Evolutionary conservation across 2,888 invertebrate species (phyloP).

Genomic region (Andrena praecox): DNA sequence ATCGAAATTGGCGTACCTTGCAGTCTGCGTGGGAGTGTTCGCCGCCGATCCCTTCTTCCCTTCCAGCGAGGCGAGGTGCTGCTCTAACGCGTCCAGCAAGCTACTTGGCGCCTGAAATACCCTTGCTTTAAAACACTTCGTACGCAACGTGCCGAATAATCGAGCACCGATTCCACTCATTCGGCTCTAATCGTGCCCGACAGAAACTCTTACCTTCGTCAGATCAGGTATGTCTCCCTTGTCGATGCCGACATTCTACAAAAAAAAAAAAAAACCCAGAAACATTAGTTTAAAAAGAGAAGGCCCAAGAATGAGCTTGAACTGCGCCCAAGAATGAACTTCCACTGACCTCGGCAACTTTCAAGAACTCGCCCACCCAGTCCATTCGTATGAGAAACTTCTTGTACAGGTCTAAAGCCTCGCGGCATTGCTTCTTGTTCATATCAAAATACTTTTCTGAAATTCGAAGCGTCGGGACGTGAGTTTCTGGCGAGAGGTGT

Average conservation of each 20-base stretch:
- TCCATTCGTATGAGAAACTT: slow-evolving; percentile 99
- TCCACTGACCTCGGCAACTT: slow-evolving; percentile 89
- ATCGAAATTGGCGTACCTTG: slow-evolving; percentile 87
- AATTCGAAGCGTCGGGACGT: slow-evolving; percentile 33
- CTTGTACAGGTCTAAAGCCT: slow-evolving; percentile 99
- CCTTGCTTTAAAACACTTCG: not conserved
- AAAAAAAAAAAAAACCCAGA: slow-evolving; percentile 74
- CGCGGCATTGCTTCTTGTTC: slow-evolving; percentile 99
- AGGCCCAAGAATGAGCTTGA: not conserved
- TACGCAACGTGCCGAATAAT: not conserved
- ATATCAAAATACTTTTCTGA: slow-evolving; percentile 99
- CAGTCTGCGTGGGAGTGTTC: slow-evolving; percentile 94
- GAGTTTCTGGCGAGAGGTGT: slow-evolving; percentile 85
- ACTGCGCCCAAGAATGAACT: not conserved
- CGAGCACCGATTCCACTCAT: not conserved
- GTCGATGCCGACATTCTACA: slow-evolving; percentile 96
- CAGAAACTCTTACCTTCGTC: slow-evolving; percentile 89
- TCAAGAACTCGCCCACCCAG: slow-evolving; percentile 98
- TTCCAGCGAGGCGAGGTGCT: slow-evolving; percentile 96
- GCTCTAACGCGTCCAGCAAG: slow-evolving; percentile 97
- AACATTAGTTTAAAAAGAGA: not conserved
- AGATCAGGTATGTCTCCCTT: slow-evolving; percentile 99
- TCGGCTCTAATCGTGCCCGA: not conserved
- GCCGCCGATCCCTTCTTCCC: slow-evolving; percentile 95
- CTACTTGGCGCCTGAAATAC: slow-evolving; percentile 93